Evolutionary conservation across 1,140 invertebrate species (phyloP), one percentile per base, ranked within the genome.

Genomic region (Drosophila nikananu): DNA sequence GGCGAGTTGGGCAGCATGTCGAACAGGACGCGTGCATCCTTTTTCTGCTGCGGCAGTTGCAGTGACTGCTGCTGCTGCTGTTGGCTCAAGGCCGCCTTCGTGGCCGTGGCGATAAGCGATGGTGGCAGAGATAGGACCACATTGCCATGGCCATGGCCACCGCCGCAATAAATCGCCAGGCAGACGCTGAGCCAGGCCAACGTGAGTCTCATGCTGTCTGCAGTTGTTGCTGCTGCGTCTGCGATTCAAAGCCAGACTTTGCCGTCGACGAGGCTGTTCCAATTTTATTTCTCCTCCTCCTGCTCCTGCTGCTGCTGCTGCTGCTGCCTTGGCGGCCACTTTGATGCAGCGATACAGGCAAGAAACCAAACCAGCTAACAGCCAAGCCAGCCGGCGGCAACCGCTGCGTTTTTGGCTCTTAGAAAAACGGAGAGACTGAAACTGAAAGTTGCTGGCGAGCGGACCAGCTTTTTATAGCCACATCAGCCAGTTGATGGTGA

Each of bases 51-150:
- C 39, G 12, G n/a, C 51, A 75, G 72, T 25, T 60, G 73, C 19
- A 44, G 49, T 6, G 54, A 59, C 39, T 62, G 59, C 46, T 66
- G 62, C 27, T 39, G 77, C 21, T 35, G 78, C 35, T 67, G 77
- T 30, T 44, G 71, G 49, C 82, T 80, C 87, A 92, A 91, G 91
- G 91, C 91, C 87, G 84, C 87, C 67, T 83, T 86, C 51, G 83
- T 83, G 39, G 83, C 82, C 59, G 72, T 72, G 48, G 86, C 87
- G 91, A 92, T 92, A 92, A 92, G 87, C 91, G 91, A 92, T 92
- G 87, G 91, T 92, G 91, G 91, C 81, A 92, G 86, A 92, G 91
- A 92, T 92, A 92, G 87, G 46, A 82, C 91, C 59, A 86, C 77
- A 64, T 86, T 76, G 86, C 86, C 80, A 42, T 80, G 84, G 58